Evolutionary conservation across 2,113 vertebrate species (phyloP).

Genomic region (Nycticryphes semicollaris): DNA sequence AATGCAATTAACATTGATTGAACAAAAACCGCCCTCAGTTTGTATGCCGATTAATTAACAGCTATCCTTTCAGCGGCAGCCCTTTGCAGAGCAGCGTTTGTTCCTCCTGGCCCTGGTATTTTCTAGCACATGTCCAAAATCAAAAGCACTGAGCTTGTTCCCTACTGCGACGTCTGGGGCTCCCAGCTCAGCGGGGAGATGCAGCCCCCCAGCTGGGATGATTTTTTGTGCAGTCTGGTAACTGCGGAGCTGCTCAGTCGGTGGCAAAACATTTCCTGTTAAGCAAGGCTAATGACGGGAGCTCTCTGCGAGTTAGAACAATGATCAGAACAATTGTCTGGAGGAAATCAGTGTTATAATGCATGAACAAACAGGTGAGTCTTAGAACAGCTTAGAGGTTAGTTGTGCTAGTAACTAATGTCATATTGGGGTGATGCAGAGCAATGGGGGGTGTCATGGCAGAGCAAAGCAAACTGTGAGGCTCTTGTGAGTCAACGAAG

Average conservation of each 20-base stretch:
- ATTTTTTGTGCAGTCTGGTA: background rate
- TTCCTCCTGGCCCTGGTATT: background rate
- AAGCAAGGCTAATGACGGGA: slow-evolving; percentile 47
- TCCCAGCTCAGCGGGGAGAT: background rate
- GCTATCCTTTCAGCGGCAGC: slow-evolving; percentile 43
- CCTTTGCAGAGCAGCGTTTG: background rate
- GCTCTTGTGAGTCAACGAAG: background rate
- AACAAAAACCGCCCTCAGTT: slow-evolving; percentile 30
- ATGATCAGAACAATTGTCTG: slow-evolving; percentile 61
- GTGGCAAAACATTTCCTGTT: slow-evolving; percentile 48
- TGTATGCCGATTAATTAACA: slow-evolving; percentile 58
- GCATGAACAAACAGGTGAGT: slow-evolving; percentile 63
- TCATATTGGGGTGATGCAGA: background rate
- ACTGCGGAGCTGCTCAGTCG: slow-evolving; percentile 47
- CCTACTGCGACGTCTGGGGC: background rate
- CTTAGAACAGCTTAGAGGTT: slow-evolving; percentile 46
- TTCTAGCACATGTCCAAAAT: slow-evolving; percentile 35
- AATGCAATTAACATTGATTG: slow-evolving; percentile 63
- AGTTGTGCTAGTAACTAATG: slow-evolving; percentile 46
- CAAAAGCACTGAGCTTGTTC: background rate
- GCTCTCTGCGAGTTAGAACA: slow-evolving; percentile 44
- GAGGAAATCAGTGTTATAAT: slow-evolving; percentile 64
- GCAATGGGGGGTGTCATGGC: background rate
- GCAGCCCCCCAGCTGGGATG: background rate
- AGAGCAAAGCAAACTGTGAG: background rate